These are phyloP conservation scores for Clistopyga incitator DNA, from an alignment of 2,888 invertebrate species.

Conservation along the genomic window DNA sequence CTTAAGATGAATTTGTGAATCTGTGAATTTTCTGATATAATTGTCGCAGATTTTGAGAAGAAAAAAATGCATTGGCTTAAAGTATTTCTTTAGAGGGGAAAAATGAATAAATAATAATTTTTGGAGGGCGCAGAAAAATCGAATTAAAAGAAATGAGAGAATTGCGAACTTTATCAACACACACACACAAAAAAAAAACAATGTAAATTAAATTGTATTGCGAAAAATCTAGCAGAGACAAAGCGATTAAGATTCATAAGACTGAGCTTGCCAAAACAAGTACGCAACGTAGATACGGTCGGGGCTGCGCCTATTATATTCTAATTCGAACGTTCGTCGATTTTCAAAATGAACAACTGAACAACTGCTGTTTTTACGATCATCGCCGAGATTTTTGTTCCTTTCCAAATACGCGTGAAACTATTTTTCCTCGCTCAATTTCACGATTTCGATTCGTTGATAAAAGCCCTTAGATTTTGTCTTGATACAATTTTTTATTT, in stretches of 20 bases:
- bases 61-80: too few species aligned
- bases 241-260: constrained; percentile 77
- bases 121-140: neutral
- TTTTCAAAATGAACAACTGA: neutral
- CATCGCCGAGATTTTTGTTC: neutral
- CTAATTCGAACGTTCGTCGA: constrained; percentile 7
- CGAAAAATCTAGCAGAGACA: constrained; percentile 71
- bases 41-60: too few species aligned
- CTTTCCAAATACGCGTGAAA: neutral
- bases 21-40: too few species aligned
- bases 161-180: neutral
- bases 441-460: neutral
- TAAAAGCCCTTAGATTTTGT: too few species aligned
- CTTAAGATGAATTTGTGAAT: too few species aligned
- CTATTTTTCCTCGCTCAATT: neutral
- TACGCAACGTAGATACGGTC: constrained; percentile 68
- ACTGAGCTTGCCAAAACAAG: constrained; percentile 80
- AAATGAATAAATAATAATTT: neutral
- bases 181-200: constrained; percentile 13
- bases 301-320: constrained; percentile 57
- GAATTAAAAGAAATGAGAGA: neutral
- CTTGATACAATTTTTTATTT: too few species aligned
- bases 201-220: constrained; percentile 55
- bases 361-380: neutral
- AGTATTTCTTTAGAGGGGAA: too few species aligned